These are phyloP conservation scores for Ochropleura leucogaster DNA, from an alignment of 2,888 invertebrate species.

Conservation along the genomic window DNA sequence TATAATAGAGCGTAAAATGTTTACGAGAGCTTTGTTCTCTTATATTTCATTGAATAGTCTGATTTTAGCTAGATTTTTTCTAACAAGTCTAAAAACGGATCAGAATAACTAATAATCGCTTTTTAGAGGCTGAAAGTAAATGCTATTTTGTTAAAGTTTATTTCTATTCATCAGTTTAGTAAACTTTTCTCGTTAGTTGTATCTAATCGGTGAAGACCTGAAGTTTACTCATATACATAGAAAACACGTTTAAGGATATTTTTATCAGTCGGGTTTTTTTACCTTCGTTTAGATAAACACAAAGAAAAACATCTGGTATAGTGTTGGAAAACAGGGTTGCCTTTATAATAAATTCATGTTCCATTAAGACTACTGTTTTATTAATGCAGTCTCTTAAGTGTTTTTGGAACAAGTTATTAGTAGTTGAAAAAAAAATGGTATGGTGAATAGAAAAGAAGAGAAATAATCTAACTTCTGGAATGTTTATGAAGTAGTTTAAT, in stretches of 20 bases:
- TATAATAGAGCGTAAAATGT: not conserved
- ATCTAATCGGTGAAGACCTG: not conserved
- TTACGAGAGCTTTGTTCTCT: not conserved
- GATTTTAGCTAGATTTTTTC: not conserved
- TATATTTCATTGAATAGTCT: not conserved
- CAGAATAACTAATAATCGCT: not conserved
- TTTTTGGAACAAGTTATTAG: not conserved
- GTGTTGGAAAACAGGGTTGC: not conserved
- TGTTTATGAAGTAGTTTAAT: no score
- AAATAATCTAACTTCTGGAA: not conserved
- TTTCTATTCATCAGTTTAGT: not conserved
- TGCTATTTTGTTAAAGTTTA: conserved; percentile 1
- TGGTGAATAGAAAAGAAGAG: not conserved
- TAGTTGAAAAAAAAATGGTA: not conserved
- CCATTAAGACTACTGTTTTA: conserved; percentile 3
- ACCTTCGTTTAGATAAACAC: not conserved
- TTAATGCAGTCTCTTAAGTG: not conserved
- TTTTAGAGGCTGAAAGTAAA: not conserved
- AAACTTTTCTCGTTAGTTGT: conserved; percentile 13
- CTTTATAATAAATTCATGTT: conserved; percentile 1
- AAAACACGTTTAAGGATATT: not conserved
- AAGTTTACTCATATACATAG: conserved; percentile 18
- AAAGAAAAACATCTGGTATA: not conserved
- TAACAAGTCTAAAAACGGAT: not conserved
- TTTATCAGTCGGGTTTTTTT: not conserved